phyloP scores from a whole-genome alignment of 2,113 vertebrate species.

The Aegithalos caudatus region DNA sequence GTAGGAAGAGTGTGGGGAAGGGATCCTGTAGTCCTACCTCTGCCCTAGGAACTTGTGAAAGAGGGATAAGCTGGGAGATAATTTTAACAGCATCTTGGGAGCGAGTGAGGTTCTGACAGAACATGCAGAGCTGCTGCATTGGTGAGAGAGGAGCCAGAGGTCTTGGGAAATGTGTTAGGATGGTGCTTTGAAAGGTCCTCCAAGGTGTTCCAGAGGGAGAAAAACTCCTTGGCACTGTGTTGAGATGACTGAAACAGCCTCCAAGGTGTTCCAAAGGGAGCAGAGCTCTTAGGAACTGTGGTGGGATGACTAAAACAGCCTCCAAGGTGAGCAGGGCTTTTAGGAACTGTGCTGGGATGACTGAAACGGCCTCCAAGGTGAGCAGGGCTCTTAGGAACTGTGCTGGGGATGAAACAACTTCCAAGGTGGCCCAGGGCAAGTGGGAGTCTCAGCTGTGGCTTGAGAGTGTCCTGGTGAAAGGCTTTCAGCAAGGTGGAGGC shows the following conservation, averaged over 20 bases:
- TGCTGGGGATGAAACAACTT: not conserved
- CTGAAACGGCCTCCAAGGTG: not conserved
- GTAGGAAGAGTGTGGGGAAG: not conserved
- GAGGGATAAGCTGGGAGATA: not conserved
- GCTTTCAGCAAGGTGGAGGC: not conserved
- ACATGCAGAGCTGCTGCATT: rapidly evolving
- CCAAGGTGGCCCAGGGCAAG: not conserved
- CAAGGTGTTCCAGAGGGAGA: not conserved
- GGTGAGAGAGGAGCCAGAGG: not conserved
- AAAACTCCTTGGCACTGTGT: not conserved
- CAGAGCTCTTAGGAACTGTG: not conserved
- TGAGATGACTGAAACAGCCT: not conserved
- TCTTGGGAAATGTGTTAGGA: not conserved
- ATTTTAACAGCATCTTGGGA: not conserved
- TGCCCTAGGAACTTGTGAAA: not conserved
- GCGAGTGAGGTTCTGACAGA: not conserved
- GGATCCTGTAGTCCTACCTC: not conserved
- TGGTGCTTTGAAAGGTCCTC: not conserved
- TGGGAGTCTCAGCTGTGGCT: not conserved
- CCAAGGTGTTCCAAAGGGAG: not conserved
- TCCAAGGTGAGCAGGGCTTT: too few relatives aligned
- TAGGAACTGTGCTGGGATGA: not conserved
- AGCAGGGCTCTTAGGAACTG: not conserved
- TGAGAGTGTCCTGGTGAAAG: not conserved
- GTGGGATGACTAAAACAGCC: too few relatives aligned